Evolutionary conservation across 1,140 invertebrate species (phyloP), one percentile per base, ranked within the genome.

Genomic region (Drosophila baimaii): DNA sequence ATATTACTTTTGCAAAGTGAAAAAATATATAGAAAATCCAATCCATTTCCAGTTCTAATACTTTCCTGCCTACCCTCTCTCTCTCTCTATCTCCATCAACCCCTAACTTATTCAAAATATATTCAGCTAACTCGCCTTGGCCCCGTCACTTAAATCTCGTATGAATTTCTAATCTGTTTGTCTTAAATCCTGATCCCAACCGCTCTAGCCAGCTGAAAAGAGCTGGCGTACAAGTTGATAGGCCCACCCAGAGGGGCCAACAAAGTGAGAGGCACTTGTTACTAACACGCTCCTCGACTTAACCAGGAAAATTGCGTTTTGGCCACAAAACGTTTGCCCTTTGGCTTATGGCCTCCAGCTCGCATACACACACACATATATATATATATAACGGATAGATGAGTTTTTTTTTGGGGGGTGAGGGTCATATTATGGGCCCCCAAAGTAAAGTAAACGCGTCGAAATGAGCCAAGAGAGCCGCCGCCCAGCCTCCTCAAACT

Each of bases 191-290:
- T 5, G 8, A 52, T 33, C 19, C 64, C 66, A 10, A 19, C 10
- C 33, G 33, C 10, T 27, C 27, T 17, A 37, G 13, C 39, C 39
- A 35, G 35, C 46, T 52, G n/a, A 68, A 39, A 33, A 41, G 62
- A 44, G 62, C 49, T 43, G n/a, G 10, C 10, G 25, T 29, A 44
- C 56, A 73, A 55, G 69, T 63, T 74, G 39, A 74, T 56, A 31
- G 49, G 49, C 39, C 71, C 54, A 58, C 59, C 74, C 46, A 41
- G 19, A 21, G 72, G 51, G 72, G 35, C 62, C 54, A 39, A 41
- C 61, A 51, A 77, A 68, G 54, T 77, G 63, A 66, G 71, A 39
- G 59, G 73, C 72, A 76, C 73, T 76, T 76, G 72, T 76, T 68
- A 76, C 52, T 52, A 75, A 75, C 56, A 63, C 72, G 70, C 33